phyloP scores from a whole-genome alignment of 2,888 invertebrate species.

The Mesorhabditis sp. region DNA sequence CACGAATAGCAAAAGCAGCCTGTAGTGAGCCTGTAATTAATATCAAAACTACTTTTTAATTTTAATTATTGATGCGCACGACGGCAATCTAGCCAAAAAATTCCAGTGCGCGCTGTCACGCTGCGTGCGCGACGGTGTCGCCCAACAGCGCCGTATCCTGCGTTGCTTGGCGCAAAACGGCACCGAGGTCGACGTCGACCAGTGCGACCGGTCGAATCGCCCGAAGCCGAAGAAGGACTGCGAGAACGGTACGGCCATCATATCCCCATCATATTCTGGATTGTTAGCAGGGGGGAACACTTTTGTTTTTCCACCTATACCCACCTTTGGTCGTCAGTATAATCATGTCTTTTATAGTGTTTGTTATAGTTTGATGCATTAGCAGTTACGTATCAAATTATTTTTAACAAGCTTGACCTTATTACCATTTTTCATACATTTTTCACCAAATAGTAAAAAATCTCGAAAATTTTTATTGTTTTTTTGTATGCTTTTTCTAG shows the following conservation, averaged over 20 bases:
- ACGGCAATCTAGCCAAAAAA: too few species aligned
- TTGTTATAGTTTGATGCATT: background rate
- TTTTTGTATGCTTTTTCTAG: too few species aligned
- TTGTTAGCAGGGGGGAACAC: background rate
- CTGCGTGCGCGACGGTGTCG: conserved; percentile 71
- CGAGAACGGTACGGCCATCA: conserved; percentile 65
- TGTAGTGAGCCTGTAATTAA: too few species aligned
- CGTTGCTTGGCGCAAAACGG: conserved; percentile 65
- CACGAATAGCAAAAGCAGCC: too few species aligned
- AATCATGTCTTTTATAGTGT: too few species aligned
- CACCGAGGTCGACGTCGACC: conserved; percentile 63
- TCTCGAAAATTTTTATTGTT: too few species aligned
- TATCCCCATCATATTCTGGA: background rate
- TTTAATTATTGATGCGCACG: too few species aligned
- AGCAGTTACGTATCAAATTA: background rate
- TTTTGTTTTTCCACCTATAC: background rate
- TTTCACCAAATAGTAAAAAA: too few species aligned
- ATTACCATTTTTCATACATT: conserved; percentile 9
- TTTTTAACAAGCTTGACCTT: background rate
- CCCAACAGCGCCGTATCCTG: conserved; percentile 73
- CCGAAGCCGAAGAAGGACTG: conserved; percentile 79
- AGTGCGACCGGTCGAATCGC: conserved; percentile 72
- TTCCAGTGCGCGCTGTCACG: conserved; percentile 29
- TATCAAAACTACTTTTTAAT: too few species aligned
- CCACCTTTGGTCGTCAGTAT: background rate